A percentile compares a stretch with the other conserved stretches of the same genome.
Evolutionary conservation across 2,888 invertebrate genomes (phyloP).

Genomic region (Seira sanloemensis): DNA sequence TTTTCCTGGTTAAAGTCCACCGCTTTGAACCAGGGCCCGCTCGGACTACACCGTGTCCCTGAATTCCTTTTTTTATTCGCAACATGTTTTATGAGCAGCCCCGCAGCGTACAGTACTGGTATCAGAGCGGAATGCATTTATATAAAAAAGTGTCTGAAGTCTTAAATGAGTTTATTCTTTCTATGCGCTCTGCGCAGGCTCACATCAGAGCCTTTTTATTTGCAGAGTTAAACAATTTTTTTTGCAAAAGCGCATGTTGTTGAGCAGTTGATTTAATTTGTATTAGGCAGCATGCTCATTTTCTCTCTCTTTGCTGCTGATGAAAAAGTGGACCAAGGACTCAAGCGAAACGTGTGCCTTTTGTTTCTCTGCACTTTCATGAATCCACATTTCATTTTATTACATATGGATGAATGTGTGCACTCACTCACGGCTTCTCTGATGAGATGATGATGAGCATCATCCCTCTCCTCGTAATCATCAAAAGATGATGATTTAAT

Average conservation of each 20-base stretch:
- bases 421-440: background rate
- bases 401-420: background rate
- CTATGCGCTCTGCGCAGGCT: background rate
- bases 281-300: conserved; percentile 26
- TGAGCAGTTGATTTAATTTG: conserved; percentile 29
- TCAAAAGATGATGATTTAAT: conserved; percentile 41
- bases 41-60: too few relatives aligned
- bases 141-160: background rate
- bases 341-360: background rate
- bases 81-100: too few relatives aligned
- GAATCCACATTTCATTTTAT: conserved; percentile 11
- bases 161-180: too few relatives aligned
- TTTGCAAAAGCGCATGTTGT: background rate
- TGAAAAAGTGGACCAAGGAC: conserved; percentile 61
- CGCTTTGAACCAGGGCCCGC: too few relatives aligned
- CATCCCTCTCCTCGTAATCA: background rate
- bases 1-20: too few relatives aligned
- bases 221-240: background rate
- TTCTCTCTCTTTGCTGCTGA: background rate
- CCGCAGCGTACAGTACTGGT: background rate
- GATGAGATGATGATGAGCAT: conserved; percentile 35
- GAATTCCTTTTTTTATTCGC: too few relatives aligned
- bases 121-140: conserved; percentile 30
- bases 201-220: background rate
- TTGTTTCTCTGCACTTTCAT: background rate